These are phyloP conservation scores for Stigmatopora argus DNA, from an alignment of 2,113 vertebrate species.

Conservation along the genomic window DNA sequence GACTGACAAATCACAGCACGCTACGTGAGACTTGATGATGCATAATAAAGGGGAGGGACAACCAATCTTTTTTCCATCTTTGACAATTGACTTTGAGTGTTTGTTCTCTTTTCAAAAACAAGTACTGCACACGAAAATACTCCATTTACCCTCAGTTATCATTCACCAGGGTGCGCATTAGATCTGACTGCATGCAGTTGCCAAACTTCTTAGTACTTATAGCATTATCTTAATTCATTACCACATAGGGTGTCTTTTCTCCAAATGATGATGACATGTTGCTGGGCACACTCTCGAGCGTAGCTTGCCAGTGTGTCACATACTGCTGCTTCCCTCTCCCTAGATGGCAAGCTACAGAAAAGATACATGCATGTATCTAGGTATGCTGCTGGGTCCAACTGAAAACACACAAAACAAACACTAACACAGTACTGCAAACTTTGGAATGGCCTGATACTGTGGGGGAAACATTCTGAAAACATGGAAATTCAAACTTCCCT, in stretches of 20 bases:
- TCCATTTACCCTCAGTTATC: no score
- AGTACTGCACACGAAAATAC: no score
- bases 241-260: slow-evolving; percentile 75
- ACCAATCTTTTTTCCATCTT: no score
- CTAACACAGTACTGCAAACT: background rate
- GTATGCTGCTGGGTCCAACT: slow-evolving; percentile 78
- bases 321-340: slow-evolving; percentile 30
- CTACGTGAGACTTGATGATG: no score
- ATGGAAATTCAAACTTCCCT: background rate
- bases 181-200: no score
- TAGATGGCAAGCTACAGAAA: slow-evolving; percentile 58
- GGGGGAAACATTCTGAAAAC: background rate
- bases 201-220: background rate
- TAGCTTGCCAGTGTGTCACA: slow-evolving; percentile 81
- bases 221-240: slow-evolving; percentile 38
- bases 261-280: slow-evolving; percentile 69
- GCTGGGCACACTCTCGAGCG: slow-evolving; percentile 75
- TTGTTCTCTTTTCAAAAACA: no score
- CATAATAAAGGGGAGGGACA: no score
- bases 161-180: no score
- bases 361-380: slow-evolving; percentile 76
- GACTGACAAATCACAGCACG: no score
- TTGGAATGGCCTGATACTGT: background rate
- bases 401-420: slow-evolving; percentile 16
- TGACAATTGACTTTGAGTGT: no score